Evolutionary conservation across 64 coral and sea anemone genomes (phyloP), one percentile per base, ranked within the genome.

Genomic region (Dendrophyllia cribrosa): DNA sequence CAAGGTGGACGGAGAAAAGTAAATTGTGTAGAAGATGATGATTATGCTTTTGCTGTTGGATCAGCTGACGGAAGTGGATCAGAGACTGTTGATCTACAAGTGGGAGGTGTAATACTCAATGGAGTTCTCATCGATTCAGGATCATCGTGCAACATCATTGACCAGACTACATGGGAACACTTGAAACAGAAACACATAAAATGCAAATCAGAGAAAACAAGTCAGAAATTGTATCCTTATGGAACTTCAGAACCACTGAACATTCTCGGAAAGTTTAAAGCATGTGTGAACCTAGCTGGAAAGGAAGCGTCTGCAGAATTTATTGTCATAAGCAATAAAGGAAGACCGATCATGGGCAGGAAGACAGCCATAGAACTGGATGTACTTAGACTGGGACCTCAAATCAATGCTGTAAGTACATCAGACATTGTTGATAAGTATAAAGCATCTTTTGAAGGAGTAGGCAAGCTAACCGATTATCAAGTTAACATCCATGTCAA

Each of bases 401-500:
- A 86, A 51, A 63, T 66, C 26, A 66, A 47, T 34, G 51, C 19
- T 80, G 51, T 80, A 16, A 43, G 26, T 34, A 17, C 14, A 17
- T 64, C 16, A 4, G 68, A 67, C 34, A 49, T 88, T 4, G 86
- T 15, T 9, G n/a, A n/a, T n/a, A n/a, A n/a, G n/a, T n/a, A n/a
- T n/a, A n/a, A n/a, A n/a, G n/a, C n/a, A n/a, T n/a, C n/a, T n/a
- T n/a, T n/a, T n/a, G n/a, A n/a, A n/a, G n/a, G n/a, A n/a, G n/a
- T n/a, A n/a, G n/a, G n/a, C n/a, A 88, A 88, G 50, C 48, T 88
- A 4, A 87, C 15, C 25, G 45, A 84, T 75, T 91, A 91, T 58
- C 89, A 74, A 71, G 21, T 56, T 5, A 72, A 73, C 22, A 64
- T 91, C 43, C 90, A 92, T 55, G 85, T 86, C 49, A 78, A 91